Percentiles rank a stretch among this genome's conserved stretches.
phyloP scores from a whole-genome alignment of 2,113 vertebrate genomes.

The Martes martes region DNA sequence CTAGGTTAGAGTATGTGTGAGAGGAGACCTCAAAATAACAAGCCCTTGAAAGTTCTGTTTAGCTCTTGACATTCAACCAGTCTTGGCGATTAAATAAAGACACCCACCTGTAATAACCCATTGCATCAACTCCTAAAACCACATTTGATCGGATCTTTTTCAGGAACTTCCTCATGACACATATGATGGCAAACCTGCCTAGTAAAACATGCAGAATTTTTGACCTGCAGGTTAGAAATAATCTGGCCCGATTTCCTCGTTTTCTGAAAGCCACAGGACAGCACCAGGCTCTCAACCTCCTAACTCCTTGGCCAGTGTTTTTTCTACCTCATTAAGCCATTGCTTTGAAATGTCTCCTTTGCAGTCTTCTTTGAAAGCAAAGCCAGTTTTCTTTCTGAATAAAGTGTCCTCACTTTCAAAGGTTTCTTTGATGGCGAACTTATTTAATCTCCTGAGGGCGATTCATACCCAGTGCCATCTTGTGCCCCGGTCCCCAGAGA shows the following conservation, averaged over 20 bases:
- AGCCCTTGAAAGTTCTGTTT: neutral
- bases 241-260: neutral
- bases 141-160: neutral
- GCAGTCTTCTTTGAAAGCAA: constrained; percentile 17
- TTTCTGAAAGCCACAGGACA: neutral
- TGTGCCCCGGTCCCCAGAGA: neutral
- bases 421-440: constrained; percentile 32
- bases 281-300: neutral
- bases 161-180: neutral
- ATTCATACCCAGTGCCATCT: neutral
- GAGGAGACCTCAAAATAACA: neutral
- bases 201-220: neutral
- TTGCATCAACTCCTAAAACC: constrained; percentile 27
- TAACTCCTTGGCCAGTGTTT: neutral
- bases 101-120: neutral
- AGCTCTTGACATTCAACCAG: neutral
- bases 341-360: neutral
- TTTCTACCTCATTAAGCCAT: neutral
- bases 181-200: neutral
- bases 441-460: neutral
- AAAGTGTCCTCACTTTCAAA: constrained; percentile 19
- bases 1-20: neutral
- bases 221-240: neutral
- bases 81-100: neutral
- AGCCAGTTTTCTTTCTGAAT: neutral